Evolutionary conservation across 2,113 vertebrate genomes (phyloP), one percentile per base, ranked within the genome.

Genomic region (Genyomyrus donnyi): DNA sequence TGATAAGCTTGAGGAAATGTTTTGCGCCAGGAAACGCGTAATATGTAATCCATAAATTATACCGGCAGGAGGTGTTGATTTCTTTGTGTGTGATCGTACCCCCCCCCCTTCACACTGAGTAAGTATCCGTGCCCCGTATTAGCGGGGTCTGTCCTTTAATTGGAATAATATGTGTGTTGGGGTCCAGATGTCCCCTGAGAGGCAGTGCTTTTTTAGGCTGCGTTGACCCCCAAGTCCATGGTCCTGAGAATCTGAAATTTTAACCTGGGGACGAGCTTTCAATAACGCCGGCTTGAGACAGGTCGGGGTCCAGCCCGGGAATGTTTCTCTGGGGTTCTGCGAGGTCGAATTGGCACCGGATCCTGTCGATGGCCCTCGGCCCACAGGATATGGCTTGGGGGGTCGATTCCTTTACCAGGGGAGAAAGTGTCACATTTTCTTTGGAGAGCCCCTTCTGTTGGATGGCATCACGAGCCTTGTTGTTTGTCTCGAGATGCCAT

Each of bases 31-130:
- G 90, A 90, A 89, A 91, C 66, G 27, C n/a, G 62, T 86, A 86
- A 91, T 91, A 48, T 80, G n/a, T 89, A 89, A 89, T 91, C 56
- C 90, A 91, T 91, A 85, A 91, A 91, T 86, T 83, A 83, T 49
- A 77, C 66, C 49, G 56, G 56, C 88, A 50, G 48, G 49, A 56
- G 80, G 88, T 88, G 56, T 52, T 91, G 66, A 83, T 89, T 89
- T 90, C 86, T 83, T 77, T 49, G 45, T 85, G 19, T 77, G 19
- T 86, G 88, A 19, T 42, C 39, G 39, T 8, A 1, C 13, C 10
- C 24, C 21, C 15, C 27, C 31, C 35, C 74, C 74, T 19, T 42
- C 74, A 80, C 35, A 80, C 58, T 35, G 88, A 66, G 62, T 53
- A 42, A 70, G 52, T 91, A 70, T 56, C 74, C 88, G 4, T 85